Conservation (phyloP, 2,888 invertebrate species). For the Sesia bembeciformis region DNA sequence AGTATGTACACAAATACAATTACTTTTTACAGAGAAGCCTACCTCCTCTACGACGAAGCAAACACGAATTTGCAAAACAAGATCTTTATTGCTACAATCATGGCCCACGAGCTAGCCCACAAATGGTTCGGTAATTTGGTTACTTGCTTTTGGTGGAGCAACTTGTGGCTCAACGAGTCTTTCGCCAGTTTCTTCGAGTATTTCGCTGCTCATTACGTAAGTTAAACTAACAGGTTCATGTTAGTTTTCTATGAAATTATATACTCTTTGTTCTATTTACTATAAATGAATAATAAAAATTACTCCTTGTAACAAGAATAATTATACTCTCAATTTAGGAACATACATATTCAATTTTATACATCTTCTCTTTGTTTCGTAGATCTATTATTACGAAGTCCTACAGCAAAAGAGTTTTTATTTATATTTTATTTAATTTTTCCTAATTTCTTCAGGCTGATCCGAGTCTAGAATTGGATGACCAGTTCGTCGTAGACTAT, state of each 20-base stretch:
- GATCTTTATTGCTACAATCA: conserved; percentile 71
- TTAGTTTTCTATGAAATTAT: no score
- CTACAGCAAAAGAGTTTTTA: no score
- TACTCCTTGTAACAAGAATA: no score
- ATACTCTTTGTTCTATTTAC: no score
- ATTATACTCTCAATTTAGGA: no score
- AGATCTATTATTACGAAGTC: no score
- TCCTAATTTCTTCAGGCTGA: conserved; percentile 35
- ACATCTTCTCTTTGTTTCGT: no score
- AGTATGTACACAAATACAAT: no score
- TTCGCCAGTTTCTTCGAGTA: conserved; percentile 85
- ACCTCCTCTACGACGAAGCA: conserved; percentile 52
- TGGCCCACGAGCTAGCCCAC: conserved; percentile 87
- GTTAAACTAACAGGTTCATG: conserved; percentile 6
- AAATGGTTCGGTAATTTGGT: conserved; percentile 89
- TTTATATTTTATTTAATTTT: no score
- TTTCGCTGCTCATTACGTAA: conserved; percentile 71
- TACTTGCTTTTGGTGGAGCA: conserved; percentile 86
- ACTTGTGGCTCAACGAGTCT: conserved; percentile 81
- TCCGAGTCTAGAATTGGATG: conserved; percentile 40
- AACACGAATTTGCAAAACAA: conserved; percentile 57
- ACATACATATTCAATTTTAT: no score
- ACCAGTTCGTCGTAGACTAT: conserved; percentile 81
- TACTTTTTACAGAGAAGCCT: conserved; percentile 49
- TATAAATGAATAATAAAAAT: no score